Evolutionary conservation across 2,797 vertebrate species (phyloP).

Genomic region (Cossypha dichroa): DNA sequence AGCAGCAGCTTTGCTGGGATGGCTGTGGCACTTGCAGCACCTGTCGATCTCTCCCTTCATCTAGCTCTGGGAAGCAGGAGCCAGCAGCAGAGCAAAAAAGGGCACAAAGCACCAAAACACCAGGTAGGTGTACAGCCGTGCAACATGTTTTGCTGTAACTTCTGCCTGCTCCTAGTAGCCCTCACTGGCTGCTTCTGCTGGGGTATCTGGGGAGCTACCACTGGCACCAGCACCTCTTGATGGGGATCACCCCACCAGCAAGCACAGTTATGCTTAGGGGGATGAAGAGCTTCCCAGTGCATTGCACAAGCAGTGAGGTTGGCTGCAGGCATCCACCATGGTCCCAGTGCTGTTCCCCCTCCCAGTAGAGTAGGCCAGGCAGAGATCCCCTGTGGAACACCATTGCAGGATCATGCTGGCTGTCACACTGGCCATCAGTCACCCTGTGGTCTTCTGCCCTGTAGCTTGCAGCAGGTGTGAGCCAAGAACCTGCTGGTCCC

Average conservation of each 20-base stretch:
- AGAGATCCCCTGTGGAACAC: fast-evolving
- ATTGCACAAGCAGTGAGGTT: not conserved
- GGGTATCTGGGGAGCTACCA: not conserved
- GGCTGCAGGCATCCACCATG: not conserved
- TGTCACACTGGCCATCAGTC: not conserved
- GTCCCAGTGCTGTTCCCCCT: not conserved
- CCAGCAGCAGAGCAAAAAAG: not conserved
- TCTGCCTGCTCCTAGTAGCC: not conserved
- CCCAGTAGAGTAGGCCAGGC: fast-evolving
- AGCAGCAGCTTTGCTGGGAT: not conserved
- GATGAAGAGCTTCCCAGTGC: not conserved
- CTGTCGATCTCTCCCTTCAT: not conserved
- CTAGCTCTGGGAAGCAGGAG: not conserved
- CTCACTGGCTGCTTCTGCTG: not conserved
- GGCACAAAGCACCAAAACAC: not conserved
- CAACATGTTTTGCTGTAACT: fast-evolving
- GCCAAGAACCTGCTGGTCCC: not conserved
- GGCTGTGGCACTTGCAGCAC: not conserved
- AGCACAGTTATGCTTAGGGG: too few species aligned
- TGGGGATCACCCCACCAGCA: not conserved
- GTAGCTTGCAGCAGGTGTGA: not conserved
- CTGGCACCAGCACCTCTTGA: not conserved
- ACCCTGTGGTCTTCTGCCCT: not conserved
- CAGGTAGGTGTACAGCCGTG: fast-evolving
- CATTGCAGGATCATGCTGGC: not conserved